phyloP scores from a whole-genome alignment of 2,797 vertebrate genomes.

The Vespertilio murinus region DNA sequence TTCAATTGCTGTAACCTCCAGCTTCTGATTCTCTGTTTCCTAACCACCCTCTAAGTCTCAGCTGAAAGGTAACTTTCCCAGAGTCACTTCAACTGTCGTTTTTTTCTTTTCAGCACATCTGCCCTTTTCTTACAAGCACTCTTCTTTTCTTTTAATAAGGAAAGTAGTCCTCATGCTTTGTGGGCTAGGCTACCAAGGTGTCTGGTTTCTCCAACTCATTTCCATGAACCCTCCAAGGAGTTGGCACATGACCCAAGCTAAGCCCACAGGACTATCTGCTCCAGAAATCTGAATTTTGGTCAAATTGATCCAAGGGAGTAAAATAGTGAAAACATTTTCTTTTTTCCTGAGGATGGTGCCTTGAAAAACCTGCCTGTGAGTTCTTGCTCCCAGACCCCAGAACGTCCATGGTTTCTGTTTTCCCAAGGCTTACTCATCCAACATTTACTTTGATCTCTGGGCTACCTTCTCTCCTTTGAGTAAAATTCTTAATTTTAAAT shows the following conservation, averaged over 20 bases:
- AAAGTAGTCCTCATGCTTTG: neutral
- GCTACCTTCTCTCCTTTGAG: neutral
- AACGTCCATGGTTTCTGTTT: neutral
- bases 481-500: neutral
- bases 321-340: neutral
- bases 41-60: neutral
- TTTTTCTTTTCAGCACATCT: neutral
- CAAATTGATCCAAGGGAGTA: neutral
- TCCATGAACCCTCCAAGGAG: neutral
- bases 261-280: neutral
- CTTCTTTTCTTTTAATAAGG: neutral
- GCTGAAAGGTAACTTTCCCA: neutral
- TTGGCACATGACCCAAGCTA: neutral
- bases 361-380: neutral
- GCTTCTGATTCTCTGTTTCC: neutral
- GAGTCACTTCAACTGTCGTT: neutral
- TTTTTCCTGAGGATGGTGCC: neutral
- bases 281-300: neutral
- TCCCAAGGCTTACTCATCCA: neutral
- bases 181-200: neutral
- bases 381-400: neutral
- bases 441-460: neutral
- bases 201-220: neutral
- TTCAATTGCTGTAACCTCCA: neutral
- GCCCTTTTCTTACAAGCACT: neutral